A percentile compares a stretch with the other conserved stretches of the same genome.
These are phyloP conservation scores for Chamaetylas fuelleborni DNA, from an alignment of 2,113 vertebrate species.

Conservation along the genomic window DNA sequence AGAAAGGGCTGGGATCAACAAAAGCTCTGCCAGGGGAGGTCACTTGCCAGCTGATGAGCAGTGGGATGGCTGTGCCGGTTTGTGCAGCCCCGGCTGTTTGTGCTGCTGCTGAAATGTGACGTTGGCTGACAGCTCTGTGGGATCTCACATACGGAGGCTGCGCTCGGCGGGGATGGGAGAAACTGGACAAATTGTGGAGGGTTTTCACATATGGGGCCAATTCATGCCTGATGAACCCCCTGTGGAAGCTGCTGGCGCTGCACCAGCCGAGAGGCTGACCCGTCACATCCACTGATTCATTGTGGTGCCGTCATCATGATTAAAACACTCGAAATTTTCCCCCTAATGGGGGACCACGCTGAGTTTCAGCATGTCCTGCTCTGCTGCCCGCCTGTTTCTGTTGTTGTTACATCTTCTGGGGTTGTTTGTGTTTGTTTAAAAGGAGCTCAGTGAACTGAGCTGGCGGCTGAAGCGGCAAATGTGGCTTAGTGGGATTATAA, in stretches of 20 bases:
- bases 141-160: constrained; percentile 61
- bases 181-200: constrained; percentile 54
- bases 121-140: constrained; percentile 64
- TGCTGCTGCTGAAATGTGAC: constrained; percentile 56
- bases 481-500: constrained; percentile 35
- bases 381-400: constrained; percentile 25
- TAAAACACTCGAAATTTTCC: constrained; percentile 31
- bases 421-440: constrained; percentile 47
- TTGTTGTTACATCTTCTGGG: constrained; percentile 46
- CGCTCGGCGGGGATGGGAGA: constrained; percentile 48
- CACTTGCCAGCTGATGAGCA: constrained; percentile 46
- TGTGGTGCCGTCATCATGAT: constrained; percentile 35
- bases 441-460: background rate
- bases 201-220: constrained; percentile 63
- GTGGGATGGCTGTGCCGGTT: constrained; percentile 1
- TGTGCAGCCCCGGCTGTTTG: constrained; percentile 18
- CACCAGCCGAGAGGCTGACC: constrained; percentile 41
- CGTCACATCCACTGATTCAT: constrained; percentile 32
- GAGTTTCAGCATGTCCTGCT: constrained; percentile 33
- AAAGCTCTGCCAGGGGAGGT: constrained; percentile 18
- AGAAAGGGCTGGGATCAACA: constrained; percentile 25
- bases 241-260: constrained; percentile 39
- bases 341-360: constrained; percentile 58
- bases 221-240: constrained; percentile 57
- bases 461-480: constrained; percentile 11